Evolutionary conservation across 2,113 vertebrate genomes (phyloP), one percentile per base, ranked within the genome.

Genomic region (Lepidothrix coronata): DNA sequence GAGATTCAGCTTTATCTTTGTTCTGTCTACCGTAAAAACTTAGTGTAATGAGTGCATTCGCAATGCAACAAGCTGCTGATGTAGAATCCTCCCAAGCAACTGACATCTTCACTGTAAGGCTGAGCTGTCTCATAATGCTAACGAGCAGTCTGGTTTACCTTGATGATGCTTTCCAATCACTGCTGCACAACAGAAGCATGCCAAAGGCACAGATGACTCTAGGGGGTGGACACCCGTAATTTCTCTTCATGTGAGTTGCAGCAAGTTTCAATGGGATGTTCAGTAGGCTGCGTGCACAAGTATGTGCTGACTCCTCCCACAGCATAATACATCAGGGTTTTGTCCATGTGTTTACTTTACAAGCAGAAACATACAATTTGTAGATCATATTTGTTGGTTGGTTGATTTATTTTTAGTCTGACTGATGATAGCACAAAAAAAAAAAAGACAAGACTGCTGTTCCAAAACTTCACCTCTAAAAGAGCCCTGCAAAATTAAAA

Each of bases 41-140:
- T 33, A 54, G 37, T 5, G 11, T 62, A 37, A 58, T 43, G 14
- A 37, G 8, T 6, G 15, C 4, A 24, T 23, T 9, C 0, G 0
- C 5, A 9, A 21, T 52, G 13, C 28, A 68, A n/a, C 0, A 0
- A 43, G 28, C 9, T 72, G 31, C 70, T 54, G 44, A 14, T 25
- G 12, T 31, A 18, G n/a, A 49, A 25, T 66, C 5, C 8, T 54
- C 12, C 21, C 20, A 59, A 57, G 25, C 7, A 66, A 85, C 85
- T 12, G 2, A 46, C 11, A 33, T 31, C 41, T 83, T 70, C 58
- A 27, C 5, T 35, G 8, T 46, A 35, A 62, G 18, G 18, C 71
- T 94, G 54, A 82, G 25, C 25, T 79, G 8, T 11, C 25, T 66
- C 31, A 41, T 49, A 61, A 33, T 35, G 31, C 18, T 51, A 23